These are phyloP conservation scores for Drosophila suzukii DNA, from an alignment of 1,140 invertebrate genomes.

Conservation along the genomic window DNA sequence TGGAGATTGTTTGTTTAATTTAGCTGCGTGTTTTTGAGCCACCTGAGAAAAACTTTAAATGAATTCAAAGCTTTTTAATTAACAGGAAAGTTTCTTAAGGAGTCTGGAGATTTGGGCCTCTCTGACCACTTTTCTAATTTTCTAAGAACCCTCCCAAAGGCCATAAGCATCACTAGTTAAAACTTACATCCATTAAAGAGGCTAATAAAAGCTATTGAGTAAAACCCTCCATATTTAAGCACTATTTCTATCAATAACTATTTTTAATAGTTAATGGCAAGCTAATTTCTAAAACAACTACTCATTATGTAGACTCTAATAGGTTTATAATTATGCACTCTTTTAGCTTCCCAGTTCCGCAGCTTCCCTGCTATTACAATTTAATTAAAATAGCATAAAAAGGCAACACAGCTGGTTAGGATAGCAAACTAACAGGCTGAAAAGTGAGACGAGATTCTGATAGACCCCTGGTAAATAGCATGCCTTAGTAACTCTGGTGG, in stretches of 20 bases:
- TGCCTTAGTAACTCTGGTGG: not conserved
- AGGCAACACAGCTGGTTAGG: conserved; percentile 54
- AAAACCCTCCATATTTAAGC: not conserved
- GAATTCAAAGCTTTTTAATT: conserved; percentile 1
- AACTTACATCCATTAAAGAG: not conserved
- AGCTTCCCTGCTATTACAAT: conserved; percentile 48
- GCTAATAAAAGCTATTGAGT: too few species aligned
- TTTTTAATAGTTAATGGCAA: not conserved
- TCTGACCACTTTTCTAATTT: not conserved
- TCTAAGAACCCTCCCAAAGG: not conserved
- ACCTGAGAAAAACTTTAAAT: not conserved
- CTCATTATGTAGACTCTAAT: not conserved
- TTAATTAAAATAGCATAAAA: conserved; percentile 69
- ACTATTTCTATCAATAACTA: not conserved
- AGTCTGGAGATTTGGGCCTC: not conserved
- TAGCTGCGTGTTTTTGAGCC: not conserved
- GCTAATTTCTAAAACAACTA: not conserved
- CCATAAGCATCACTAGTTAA: not conserved
- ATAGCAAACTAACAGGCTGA: conserved; percentile 24
- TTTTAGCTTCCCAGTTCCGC: not conserved
- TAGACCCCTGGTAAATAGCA: conserved; percentile 7
- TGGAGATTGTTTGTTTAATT: not conserved
- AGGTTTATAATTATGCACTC: conserved; percentile 11
- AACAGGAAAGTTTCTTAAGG: not conserved
- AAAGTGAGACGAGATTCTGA: conserved; percentile 13